A percentile compares a stretch with the other conserved stretches of the same genome.
These are phyloP conservation scores for Harpagoxenus sublaevis DNA, from an alignment of 2,888 invertebrate species.

Conservation along the genomic window DNA sequence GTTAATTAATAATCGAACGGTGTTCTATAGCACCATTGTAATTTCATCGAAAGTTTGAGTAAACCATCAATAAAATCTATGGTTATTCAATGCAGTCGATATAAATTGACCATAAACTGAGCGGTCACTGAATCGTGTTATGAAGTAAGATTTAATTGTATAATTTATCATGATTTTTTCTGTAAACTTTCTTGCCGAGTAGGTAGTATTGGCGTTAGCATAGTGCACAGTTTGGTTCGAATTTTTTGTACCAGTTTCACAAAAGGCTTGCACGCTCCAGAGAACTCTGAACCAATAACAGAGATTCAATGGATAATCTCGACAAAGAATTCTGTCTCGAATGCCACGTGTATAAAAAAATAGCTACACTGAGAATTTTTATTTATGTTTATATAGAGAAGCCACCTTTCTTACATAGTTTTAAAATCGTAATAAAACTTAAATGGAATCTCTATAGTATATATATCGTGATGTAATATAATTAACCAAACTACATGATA, in stretches of 20 bases:
- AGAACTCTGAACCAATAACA: slow-evolving; percentile 16
- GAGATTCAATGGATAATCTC: slow-evolving; percentile 11
- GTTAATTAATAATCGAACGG: not conserved
- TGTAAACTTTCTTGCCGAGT: not conserved
- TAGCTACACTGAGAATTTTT: not conserved
- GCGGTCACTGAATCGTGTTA: not conserved
- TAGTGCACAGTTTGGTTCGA: not conserved
- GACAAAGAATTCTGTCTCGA: not conserved
- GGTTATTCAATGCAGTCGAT: not conserved
- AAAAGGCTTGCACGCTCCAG: slow-evolving; percentile 6
- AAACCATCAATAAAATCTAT: not conserved
- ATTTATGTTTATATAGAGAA: not conserved
- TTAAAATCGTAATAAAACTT: not conserved
- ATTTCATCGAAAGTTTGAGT: not conserved
- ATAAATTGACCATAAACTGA: not conserved
- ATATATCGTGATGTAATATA: not conserved
- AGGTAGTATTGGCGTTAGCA: not conserved
- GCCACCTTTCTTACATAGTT: not conserved
- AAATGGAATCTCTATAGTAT: not conserved
- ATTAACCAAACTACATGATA: not conserved
- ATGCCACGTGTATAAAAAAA: not conserved
- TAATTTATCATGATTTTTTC: not conserved
- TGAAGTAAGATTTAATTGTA: not conserved
- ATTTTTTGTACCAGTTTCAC: not conserved
- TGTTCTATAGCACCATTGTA: not conserved